Base-by-base conservation (phyloP, 2,113 vertebrate species). In the Epinephelus moara region DNA sequence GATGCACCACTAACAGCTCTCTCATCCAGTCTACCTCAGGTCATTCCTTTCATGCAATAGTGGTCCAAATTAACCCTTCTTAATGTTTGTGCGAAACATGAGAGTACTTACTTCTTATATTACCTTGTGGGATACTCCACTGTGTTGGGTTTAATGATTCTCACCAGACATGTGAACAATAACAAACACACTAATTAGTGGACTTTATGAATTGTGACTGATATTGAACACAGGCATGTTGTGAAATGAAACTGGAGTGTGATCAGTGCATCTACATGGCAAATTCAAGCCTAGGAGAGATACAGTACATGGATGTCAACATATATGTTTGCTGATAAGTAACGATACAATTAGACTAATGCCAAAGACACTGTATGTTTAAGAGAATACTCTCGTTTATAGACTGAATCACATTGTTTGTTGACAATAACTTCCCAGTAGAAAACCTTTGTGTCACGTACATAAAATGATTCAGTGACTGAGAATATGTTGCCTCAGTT, bases 1-100 rank as follows among this genome's bases (percentile, higher is more conserved):
- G 71, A 67, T 72, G 6, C 76, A 66, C 50, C 27, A 15, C 77
- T 52, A 64, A 77, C 68, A 76, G 67, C 75, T 83, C 71, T 77
- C 45, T 71, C 17, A 25, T 73, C 27, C 42, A 37, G 3, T 45
- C 42, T 45, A 45, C 8, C 42, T 45, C 11, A 45, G 42, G 42
- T 45, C 9, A 45, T 45, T 52, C 23, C 9, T 49, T 73, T 50
- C 9, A 69, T n/a, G 1, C 12, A 19, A 33, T 17, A 11, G n/a
- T 6, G 33, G 33, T 37, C 33, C 33, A 37, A 37, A 37, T 37
- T 37, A 37, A 37, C 33, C 33, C 33, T 37, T 30, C 33, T 37
- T 37, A 37, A 37, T 37, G 6, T 30, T n/a, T 14, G 3, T 53
- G 21, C 8, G 3, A 53, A n/a, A 56, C 55, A 56, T 23, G n/a